Conservation (phyloP, 1,140 invertebrate genomes). For the Musca vetustissima region DNA sequence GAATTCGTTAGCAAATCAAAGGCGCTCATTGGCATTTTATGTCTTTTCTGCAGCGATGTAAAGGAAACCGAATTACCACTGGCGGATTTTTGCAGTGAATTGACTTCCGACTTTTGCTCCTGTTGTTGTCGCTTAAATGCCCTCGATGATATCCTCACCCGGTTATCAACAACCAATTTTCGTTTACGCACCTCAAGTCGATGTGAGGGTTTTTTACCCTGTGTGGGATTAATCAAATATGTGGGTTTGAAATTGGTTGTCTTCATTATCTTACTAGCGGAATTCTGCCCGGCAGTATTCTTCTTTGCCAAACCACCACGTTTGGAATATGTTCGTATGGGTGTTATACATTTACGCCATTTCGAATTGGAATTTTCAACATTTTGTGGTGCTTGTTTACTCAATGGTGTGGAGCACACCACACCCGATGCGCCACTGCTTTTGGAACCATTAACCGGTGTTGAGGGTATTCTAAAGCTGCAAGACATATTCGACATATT, state of each 20-base stretch:
- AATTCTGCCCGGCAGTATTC: neutral
- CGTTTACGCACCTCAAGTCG: conserved; percentile 11
- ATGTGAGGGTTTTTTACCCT: conserved; percentile 10
- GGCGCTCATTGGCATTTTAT: conserved; percentile 31
- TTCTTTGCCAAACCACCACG: neutral
- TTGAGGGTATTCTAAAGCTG: neutral
- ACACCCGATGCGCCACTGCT: too few species aligned
- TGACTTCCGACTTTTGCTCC: neutral
- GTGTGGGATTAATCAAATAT: conserved; percentile 14
- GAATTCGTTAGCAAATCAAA: conserved; percentile 40
- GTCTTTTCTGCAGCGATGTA: neutral
- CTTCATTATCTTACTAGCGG: too few species aligned
- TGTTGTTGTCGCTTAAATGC: conserved; percentile 24
- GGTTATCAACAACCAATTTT: conserved; percentile 21
- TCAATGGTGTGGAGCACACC: too few species aligned
- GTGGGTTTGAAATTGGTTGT: neutral
- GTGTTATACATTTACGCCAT: conserved; percentile 30
- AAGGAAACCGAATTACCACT: neutral
- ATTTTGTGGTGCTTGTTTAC: too few species aligned
- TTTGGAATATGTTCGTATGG: conserved; percentile 36
- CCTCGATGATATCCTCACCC: conserved; percentile 17
- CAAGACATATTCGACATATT: neutral
- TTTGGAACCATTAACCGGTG: neutral
- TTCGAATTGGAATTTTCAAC: conserved; percentile 19
- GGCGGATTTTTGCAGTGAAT: neutral